Evolutionary conservation across 2,888 invertebrate genomes (phyloP).

Genomic region (Chirona hameri): DNA sequence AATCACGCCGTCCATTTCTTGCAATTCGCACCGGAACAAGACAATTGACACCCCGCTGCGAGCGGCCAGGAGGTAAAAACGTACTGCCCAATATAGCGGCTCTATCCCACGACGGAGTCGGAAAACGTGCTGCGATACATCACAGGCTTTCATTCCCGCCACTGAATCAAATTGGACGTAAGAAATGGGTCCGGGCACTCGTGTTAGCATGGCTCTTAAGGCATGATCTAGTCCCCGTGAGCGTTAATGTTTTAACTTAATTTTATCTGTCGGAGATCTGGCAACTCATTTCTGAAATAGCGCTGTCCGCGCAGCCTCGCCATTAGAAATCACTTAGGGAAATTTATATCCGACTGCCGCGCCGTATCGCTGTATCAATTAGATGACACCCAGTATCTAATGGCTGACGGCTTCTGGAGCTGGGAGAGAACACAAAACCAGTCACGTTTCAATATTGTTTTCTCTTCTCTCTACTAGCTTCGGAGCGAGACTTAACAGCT

Average conservation of each 20-base stretch:
- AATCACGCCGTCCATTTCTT: slow-evolving; percentile 6
- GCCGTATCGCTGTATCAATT: not conserved
- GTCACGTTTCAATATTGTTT: not conserved
- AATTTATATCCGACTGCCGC: not conserved
- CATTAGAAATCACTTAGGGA: slow-evolving; percentile 5
- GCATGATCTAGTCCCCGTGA: not conserved
- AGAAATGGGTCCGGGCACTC: no score
- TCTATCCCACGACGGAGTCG: no score
- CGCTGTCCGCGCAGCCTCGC: not conserved
- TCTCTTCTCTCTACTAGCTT: no score
- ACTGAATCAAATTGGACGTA: no score
- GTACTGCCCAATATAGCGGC: no score
- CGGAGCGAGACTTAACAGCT: not conserved
- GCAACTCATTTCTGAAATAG: not conserved
- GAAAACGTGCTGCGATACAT: no score
- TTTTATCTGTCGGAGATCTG: not conserved
- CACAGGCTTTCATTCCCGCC: no score
- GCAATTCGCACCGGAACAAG: slow-evolving; percentile 29
- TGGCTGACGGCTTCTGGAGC: slow-evolving; percentile 1
- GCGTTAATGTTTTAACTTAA: not conserved
- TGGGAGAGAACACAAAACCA: not conserved
- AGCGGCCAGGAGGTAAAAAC: not conserved
- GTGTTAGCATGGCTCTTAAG: no score
- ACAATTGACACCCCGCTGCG: slow-evolving; percentile 24
- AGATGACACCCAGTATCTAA: not conserved